phyloP scores from a whole-genome alignment of 30 jellyfish, hydroid and myxozoan genomes.

The Turritopsis dohrnii region DNA sequence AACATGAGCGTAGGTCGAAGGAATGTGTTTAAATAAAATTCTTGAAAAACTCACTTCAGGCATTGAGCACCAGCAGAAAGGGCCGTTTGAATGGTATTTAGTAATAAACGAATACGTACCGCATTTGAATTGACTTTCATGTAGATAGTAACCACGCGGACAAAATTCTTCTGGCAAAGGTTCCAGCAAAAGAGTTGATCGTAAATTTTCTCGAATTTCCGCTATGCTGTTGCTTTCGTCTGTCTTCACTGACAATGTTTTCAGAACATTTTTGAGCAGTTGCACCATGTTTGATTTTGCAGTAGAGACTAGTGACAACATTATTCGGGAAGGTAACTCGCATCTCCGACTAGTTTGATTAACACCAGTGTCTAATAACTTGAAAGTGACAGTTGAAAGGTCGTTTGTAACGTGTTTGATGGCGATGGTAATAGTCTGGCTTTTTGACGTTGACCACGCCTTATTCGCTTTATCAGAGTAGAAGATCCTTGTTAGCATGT shows the following conservation, averaged over 20 bases:
- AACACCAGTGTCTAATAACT: conserved; percentile 12
- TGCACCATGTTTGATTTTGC: conserved; percentile 27
- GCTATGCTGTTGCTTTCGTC: conserved; percentile 26
- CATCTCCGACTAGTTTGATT: conserved; percentile 3
- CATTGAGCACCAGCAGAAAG: no score
- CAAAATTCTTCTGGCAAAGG: conserved; percentile 15
- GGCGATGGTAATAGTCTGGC: conserved; percentile 16
- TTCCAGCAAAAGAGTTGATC: conserved; percentile 17
- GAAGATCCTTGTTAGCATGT: not conserved
- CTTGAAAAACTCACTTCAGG: no score
- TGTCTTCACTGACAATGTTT: conserved; percentile 19
- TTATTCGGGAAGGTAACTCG: not conserved
- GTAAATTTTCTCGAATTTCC: conserved; percentile 21
- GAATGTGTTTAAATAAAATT: no score
- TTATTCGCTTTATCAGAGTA: conserved; percentile 20
- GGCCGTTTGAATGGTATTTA: no score
- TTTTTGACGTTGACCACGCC: conserved; percentile 32
- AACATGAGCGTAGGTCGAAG: no score
- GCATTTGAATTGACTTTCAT: conserved; percentile 30
- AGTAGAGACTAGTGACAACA: conserved; percentile 3
- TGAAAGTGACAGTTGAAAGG: not conserved
- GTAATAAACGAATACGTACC: conserved; percentile 11
- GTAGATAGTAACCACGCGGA: conserved; percentile 19
- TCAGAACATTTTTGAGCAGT: conserved; percentile 18
- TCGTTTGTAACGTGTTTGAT: not conserved